Conservation (phyloP, 2,888 invertebrate genomes). For the Pandemis heparana region DNA sequence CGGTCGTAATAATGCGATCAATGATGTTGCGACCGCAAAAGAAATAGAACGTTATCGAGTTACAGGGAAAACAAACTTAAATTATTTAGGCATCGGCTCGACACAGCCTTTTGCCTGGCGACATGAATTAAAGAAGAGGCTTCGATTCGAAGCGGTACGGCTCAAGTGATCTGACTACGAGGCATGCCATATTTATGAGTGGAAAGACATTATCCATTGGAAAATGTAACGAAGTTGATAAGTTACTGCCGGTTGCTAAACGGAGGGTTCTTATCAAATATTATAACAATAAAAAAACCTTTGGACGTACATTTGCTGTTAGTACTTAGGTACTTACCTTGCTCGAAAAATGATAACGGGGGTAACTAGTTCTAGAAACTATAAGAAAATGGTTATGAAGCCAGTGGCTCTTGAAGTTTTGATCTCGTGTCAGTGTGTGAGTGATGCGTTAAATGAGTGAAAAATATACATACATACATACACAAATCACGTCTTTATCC, state of each 20-base stretch:
- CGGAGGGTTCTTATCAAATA: background rate
- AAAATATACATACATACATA: too few species aligned
- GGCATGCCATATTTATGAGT: slow-evolving; percentile 3
- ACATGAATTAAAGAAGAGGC: slow-evolving; percentile 35
- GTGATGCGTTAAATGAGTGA: too few species aligned
- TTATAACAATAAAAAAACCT: too few species aligned
- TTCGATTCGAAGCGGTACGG: slow-evolving; percentile 8
- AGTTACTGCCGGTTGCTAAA: background rate
- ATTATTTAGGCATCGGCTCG: slow-evolving; percentile 10
- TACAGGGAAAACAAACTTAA: slow-evolving; percentile 13
- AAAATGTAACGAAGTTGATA: background rate
- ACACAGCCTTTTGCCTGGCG: slow-evolving; percentile 15
- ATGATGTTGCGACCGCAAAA: background rate
- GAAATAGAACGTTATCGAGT: slow-evolving; percentile 13
- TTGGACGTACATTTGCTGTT: too few species aligned
- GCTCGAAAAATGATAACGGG: too few species aligned
- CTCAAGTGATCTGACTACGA: slow-evolving; percentile 4
- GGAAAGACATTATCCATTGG: background rate
- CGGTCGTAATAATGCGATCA: slow-evolving; percentile 15
- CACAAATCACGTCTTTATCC: too few species aligned
- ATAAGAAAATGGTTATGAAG: too few species aligned
- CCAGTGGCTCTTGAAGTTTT: too few species aligned
- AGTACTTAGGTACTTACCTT: too few species aligned
- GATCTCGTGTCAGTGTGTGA: too few species aligned
- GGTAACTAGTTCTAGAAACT: too few species aligned